These are phyloP conservation scores for Callithrix jacchus DNA, from an alignment of 2,113 vertebrate species.

Conservation along the genomic window DNA sequence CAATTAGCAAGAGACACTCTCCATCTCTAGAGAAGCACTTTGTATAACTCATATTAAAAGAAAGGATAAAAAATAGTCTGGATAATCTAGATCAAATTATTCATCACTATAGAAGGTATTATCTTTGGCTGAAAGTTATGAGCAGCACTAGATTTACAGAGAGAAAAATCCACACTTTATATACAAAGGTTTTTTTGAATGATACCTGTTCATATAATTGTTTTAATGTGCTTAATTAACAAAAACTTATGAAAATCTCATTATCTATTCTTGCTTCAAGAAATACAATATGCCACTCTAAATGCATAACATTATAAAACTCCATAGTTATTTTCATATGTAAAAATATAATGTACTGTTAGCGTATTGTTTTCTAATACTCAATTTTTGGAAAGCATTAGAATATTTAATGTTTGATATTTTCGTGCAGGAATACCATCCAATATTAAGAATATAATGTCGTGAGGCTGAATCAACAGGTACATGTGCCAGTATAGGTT, in stretches of 20 bases:
- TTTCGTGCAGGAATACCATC: background rate
- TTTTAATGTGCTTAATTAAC: constrained; percentile 16
- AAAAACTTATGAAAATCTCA: constrained; percentile 32
- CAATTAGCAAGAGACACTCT: background rate
- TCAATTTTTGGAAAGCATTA: background rate
- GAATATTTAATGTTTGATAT: background rate
- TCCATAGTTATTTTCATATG: background rate
- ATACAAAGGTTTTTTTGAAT: constrained; percentile 30
- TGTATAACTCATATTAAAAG: background rate
- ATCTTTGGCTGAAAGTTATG: background rate
- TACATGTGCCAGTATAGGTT: background rate
- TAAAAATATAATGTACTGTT: background rate
- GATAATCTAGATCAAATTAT: background rate
- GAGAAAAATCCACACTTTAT: background rate
- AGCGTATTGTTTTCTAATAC: background rate
- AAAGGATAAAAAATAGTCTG: background rate
- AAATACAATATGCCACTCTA: background rate
- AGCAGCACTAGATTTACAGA: background rate
- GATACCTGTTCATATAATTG: background rate
- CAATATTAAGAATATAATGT: background rate
- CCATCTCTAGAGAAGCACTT: background rate
- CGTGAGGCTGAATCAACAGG: background rate
- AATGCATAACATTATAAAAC: background rate
- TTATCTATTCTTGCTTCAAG: constrained; percentile 12
- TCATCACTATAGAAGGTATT: background rate